Base-by-base conservation (phyloP, 2,888 invertebrate genomes). In the Syritta pipiens region DNA sequence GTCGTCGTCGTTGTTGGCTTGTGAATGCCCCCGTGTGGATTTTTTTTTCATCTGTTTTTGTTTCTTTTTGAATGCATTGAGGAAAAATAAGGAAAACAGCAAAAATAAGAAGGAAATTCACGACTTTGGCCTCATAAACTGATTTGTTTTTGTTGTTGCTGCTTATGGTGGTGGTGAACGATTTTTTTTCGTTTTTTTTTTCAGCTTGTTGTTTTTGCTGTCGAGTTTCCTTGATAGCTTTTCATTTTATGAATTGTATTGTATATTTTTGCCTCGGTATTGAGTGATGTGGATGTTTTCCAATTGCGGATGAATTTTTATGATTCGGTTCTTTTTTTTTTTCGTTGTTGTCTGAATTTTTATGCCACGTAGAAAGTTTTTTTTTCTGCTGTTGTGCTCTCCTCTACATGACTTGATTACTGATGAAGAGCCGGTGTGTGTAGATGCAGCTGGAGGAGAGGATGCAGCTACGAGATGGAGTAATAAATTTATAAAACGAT, bases 101-200 rank as follows among this genome's bases (percentile, higher is more conserved):
- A 68, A 40, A 6, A 30, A 57, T 1, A 30, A 69, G 10, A 63
- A 51, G 20, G 42, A 65, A 63, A 71, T 71, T 63, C 76, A 77
- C 76, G 77, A 77, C 65, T 77, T 44, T 72, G 77, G 77, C 77
- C 77, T 77, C 77, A 69, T 69, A 77, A 72, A 77, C 53, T 53
- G 71, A 72, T 77, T 72, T 65, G 32, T 59, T 57, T 40, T 68
- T 75, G 4, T 51, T 72, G 26, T 46, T 46, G 44, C 24, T 63
- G 35, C 32, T 76, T 48, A 28, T 63, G 71, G 26, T 48, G 44
- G 63, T 49, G 63, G 69, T 57, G 75, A 62, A 69, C 62, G 49
- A 37, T 63, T 48, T 68, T 67, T 63, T 42, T 65, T 37, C 10
- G 10, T 24, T 53, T 7, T 12, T 14, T 17, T 37, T 17, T 37